Base-by-base conservation (phyloP, 2,113 vertebrate species). In the Ornithorhynchus anatinus region DNA sequence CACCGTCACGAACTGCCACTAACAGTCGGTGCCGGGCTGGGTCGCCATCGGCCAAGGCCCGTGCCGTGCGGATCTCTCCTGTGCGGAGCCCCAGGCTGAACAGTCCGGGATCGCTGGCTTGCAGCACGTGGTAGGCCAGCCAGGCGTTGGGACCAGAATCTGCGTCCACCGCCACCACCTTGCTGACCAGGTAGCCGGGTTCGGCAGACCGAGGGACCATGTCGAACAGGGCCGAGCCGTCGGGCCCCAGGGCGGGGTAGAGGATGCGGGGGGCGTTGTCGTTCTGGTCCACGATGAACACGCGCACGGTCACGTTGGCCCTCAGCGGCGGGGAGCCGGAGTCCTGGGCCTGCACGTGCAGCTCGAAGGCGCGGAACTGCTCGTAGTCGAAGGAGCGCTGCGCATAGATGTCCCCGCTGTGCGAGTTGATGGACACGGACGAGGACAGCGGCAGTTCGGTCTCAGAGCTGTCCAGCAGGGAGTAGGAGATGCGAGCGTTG, bases 81-180 rank as follows among this genome's bases (percentile, higher is more conserved):
- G 19, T 68, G 23, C 66, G 64, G 8, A 59, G 64, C 4, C 45
- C 56, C 14, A 75, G 40, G 38, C 27, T 43, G n/a, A 75, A 75
- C 8, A 59, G 38, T 43, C 89, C 89, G 1, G 59, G 89, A 52
- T 92, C 91, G 33, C 93, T 94, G 77, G 93, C 90, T 61, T 94
- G 92, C 53, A 88, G 72, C 3, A 95, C 85, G 62, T 92, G 92
- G 65, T 94, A 95, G 65, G 92, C 93, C 2, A 95, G 92, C 91
- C 94, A 91, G 8, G 93, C 94, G 32, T 95, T 95, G 63, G 87
- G 92, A 29, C 94, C 94, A 8, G 94, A 94, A 75, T 95, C 94
- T 2, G 91, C 85, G 40, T 95, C 94, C 68, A 94, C 93, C 7
- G 93, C 93, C 67, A 57, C 54, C 16, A 57, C 36, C 23, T 57